Conservation (phyloP, 1,140 invertebrate species). For the Drosophila pseudoananassae region DNA sequence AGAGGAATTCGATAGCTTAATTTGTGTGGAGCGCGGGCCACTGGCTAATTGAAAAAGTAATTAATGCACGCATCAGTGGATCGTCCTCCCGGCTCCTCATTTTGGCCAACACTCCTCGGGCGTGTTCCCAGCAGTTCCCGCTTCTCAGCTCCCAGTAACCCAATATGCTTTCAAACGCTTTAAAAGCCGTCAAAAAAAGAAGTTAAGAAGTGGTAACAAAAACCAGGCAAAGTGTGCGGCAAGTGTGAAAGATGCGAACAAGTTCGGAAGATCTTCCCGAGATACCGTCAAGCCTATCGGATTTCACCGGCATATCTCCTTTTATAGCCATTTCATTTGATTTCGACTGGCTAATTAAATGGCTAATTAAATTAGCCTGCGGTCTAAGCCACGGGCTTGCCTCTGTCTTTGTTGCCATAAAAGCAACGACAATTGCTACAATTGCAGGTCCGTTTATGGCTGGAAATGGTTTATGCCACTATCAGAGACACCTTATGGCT, state of each 20-base stretch:
- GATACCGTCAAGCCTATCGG: constrained; percentile 67
- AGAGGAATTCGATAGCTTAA: constrained; percentile 79
- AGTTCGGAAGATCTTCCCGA: constrained; percentile 41
- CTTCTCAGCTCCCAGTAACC: constrained; percentile 61
- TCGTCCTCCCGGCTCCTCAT: constrained; percentile 42
- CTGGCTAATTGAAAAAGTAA: constrained; percentile 81
- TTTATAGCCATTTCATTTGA: constrained; percentile 39
- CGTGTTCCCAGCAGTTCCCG: constrained; percentile 11
- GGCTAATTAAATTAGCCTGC: constrained; percentile 73
- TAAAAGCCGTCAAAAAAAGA: constrained; percentile 31
- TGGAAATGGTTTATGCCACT: constrained; percentile 65
- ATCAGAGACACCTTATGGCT: constrained; percentile 68
- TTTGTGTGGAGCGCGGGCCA: constrained; percentile 56
- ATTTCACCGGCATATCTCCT: constrained; percentile 42
- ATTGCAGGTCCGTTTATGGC: constrained; percentile 48
- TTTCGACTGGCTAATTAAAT: constrained; percentile 72
- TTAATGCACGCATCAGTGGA: constrained; percentile 74
- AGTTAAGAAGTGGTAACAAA: constrained; percentile 12
- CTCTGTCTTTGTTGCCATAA: constrained; percentile 57
- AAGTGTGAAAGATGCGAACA: constrained; percentile 75
- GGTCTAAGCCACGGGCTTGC: constrained; percentile 31
- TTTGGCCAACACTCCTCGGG: constrained; percentile 45
- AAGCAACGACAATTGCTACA: constrained; percentile 67
- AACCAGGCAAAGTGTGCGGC: constrained; percentile 70
- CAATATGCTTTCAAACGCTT: constrained; percentile 71